phyloP scores from a whole-genome alignment of 2,113 vertebrate genomes.

The Burhinus oedicnemus region DNA sequence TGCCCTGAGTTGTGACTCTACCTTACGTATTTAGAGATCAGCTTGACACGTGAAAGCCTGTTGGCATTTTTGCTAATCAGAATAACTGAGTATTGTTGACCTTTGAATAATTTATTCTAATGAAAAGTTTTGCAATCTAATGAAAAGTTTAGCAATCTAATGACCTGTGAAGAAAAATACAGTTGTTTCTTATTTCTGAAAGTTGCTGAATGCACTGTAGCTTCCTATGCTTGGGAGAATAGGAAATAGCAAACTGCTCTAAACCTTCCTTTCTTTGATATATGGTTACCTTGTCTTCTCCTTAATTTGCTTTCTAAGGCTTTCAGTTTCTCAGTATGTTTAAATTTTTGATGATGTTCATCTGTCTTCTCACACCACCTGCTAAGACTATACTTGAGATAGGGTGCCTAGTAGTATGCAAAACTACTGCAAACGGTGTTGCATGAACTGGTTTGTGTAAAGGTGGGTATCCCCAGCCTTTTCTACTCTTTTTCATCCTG shows the following conservation, averaged over 20 bases:
- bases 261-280: not conserved
- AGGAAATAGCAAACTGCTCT: not conserved
- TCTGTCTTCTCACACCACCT: not conserved
- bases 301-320: not conserved
- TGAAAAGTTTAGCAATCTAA: not conserved
- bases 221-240: not conserved
- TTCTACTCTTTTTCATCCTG: not conserved
- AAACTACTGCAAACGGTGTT: fast-evolving
- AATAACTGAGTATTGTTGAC: not conserved
- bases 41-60: not conserved
- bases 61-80: not conserved
- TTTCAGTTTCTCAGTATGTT: not conserved
- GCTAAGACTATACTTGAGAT: not conserved
- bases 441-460: not conserved
- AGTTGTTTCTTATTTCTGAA: not conserved
- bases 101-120: not conserved
- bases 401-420: not conserved
- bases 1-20: fast-evolving
- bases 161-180: not conserved
- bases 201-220: not conserved
- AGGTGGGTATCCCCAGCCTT: not conserved
- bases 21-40: fast-evolving
- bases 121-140: not conserved
- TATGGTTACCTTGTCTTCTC: not conserved
- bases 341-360: not conserved